These are phyloP conservation scores for Anadara kagoshimensis DNA, from an alignment of 1,140 invertebrate genomes.

Conservation along the genomic window DNA sequence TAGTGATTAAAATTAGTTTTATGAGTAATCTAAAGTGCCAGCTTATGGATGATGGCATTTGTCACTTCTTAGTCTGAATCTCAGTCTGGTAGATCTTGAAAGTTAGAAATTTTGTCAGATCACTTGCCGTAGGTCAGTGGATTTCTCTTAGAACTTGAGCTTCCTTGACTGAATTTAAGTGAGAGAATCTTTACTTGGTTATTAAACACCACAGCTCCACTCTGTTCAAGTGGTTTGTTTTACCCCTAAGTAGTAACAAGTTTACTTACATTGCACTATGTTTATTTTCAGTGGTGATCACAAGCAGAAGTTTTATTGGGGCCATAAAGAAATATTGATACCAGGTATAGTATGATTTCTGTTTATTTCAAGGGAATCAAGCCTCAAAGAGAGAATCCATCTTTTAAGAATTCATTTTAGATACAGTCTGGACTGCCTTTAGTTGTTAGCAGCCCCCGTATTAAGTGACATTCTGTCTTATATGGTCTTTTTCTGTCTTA, in stretches of 20 bases:
- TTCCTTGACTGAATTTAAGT: too few species aligned
- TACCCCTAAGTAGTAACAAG: neutral
- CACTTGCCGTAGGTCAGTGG: neutral
- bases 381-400: neutral
- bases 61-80: too few species aligned
- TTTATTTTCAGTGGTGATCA: constrained; percentile 92
- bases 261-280: neutral
- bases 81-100: neutral
- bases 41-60: too few species aligned
- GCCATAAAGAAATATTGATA: constrained; percentile 97
- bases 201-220: too few species aligned
- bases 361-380: neutral
- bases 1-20: too few species aligned
- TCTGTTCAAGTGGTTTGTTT: neutral
- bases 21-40: too few species aligned
- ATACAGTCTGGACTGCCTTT: neutral
- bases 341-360: constrained; percentile 73
- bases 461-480: too few species aligned
- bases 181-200: too few species aligned
- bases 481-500: too few species aligned
- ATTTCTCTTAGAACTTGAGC: too few species aligned
- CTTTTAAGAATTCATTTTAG: neutral
- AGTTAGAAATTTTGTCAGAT: neutral
- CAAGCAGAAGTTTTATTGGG: constrained; percentile 99
- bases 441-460: neutral